A percentile compares a stretch with the other conserved stretches of the same genome.
Evolutionary conservation across 1,140 invertebrate genomes (phyloP).

Genomic region (Euwallacea similis): DNA sequence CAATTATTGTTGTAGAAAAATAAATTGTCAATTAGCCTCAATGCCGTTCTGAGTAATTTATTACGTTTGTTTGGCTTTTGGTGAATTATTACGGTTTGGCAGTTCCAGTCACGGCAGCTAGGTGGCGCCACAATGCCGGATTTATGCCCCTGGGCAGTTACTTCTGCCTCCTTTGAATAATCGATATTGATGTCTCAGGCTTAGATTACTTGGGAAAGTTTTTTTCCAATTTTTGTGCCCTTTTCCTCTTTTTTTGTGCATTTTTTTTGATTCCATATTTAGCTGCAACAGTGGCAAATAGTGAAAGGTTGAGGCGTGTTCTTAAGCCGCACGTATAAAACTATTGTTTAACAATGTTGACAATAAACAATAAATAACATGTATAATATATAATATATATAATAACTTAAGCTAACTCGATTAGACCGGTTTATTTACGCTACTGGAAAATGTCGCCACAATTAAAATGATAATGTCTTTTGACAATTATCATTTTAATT

Average conservation of each 20-base stretch:
- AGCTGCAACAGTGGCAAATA: background rate
- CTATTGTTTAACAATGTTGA: too few species aligned
- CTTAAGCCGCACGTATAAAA: too few species aligned
- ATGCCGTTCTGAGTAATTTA: conserved; percentile 4
- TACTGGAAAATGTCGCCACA: too few species aligned
- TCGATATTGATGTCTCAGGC: background rate
- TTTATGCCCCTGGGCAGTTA: background rate
- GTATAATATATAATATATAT: too few species aligned
- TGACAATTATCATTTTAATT: too few species aligned
- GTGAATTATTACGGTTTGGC: background rate
- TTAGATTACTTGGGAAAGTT: too few species aligned
- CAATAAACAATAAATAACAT: too few species aligned
- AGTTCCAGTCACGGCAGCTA: background rate
- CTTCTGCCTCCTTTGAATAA: background rate
- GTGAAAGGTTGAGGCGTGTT: too few species aligned
- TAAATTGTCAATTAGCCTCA: conserved; percentile 9
- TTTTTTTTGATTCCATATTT: background rate
- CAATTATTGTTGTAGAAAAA: conserved; percentile 11
- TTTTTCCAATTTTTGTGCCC: too few species aligned
- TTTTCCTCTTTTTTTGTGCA: background rate
- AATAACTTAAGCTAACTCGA: too few species aligned
- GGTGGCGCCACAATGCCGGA: conserved; percentile 12
- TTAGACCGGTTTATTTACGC: too few species aligned
- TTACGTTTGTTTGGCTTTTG: background rate
- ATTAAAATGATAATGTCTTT: too few species aligned